A percentile compares a stretch with the other conserved stretches of the same genome.
phyloP scores from a whole-genome alignment of 1,140 invertebrate genomes.

The Polypedilum pembai region DNA sequence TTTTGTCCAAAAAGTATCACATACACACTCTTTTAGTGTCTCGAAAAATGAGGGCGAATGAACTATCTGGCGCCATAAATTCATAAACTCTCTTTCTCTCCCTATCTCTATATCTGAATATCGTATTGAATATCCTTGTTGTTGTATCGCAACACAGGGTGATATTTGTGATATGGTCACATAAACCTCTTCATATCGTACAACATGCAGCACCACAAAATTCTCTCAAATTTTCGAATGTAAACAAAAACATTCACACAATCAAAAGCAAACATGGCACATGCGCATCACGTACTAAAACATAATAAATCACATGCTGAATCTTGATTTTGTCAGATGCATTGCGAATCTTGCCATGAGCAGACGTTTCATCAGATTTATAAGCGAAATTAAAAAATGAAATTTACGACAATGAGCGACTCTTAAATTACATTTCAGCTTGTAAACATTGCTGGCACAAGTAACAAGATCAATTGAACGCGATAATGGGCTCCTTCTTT shows the following conservation, averaged over 20 bases:
- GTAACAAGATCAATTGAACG: background rate
- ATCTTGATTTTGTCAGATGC: background rate
- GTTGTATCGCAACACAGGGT: background rate
- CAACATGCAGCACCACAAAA: background rate
- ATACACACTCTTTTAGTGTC: background rate
- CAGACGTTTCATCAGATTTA: background rate
- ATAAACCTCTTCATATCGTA: background rate
- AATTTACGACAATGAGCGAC: too few species aligned
- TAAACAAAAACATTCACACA: conserved; percentile 14
- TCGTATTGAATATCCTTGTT: conserved; percentile 11
- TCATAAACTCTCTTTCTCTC: background rate
- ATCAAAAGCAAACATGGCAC: background rate
- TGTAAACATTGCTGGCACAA: too few species aligned
- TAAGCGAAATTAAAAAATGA: too few species aligned
- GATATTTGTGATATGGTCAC: background rate
- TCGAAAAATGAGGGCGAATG: conserved; percentile 15
- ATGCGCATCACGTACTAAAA: background rate
- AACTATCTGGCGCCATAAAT: conserved; percentile 16
- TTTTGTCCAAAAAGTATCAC: background rate
- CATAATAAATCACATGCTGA: conserved; percentile 1
- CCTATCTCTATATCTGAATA: background rate
- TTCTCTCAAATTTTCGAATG: background rate
- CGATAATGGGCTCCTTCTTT: background rate
- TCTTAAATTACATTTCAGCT: too few species aligned
- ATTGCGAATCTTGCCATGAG: background rate